Percentiles rank a stretch among this genome's conserved stretches.
Conservation (phyloP, 2,888 invertebrate species). For the Malachius bipustulatus region DNA sequence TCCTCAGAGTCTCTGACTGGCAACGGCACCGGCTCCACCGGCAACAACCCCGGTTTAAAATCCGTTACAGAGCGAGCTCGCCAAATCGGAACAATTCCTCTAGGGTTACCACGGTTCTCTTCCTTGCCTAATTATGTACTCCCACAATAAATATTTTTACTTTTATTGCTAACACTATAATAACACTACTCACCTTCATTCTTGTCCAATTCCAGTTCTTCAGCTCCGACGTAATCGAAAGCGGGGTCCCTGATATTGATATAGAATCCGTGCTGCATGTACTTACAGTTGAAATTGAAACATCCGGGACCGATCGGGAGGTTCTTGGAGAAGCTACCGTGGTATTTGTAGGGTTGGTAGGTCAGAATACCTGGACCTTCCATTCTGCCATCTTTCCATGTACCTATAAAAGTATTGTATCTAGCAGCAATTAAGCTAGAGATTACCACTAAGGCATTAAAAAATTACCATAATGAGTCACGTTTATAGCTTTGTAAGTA, state of each 20-base stretch:
- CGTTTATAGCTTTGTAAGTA: constrained; percentile 46
- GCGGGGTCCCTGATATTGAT: constrained; percentile 48
- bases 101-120: constrained; percentile 28
- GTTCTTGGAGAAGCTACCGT: constrained; percentile 60
- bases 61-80: constrained; percentile 53
- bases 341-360: constrained; percentile 51
- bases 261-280: constrained; percentile 64
- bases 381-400: constrained; percentile 62
- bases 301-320: constrained; percentile 62
- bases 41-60: constrained; percentile 56
- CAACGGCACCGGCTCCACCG: constrained; percentile 55
- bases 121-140: no score
- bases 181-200: constrained; percentile 5
- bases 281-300: constrained; percentile 63
- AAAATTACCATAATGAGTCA: constrained; percentile 26
- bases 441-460: not conserved
- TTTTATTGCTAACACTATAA: not conserved
- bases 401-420: constrained; percentile 40
- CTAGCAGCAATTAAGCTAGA: not conserved
- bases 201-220: constrained; percentile 34
- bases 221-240: constrained; percentile 39
- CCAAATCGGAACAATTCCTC: constrained; percentile 47
- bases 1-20: constrained; percentile 52
- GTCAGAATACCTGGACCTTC: constrained; percentile 64
- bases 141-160: no score